Evolutionary conservation across 1,140 invertebrate genomes (phyloP), one percentile per base, ranked within the genome.

Genomic region (Hesperophylax magnus): DNA sequence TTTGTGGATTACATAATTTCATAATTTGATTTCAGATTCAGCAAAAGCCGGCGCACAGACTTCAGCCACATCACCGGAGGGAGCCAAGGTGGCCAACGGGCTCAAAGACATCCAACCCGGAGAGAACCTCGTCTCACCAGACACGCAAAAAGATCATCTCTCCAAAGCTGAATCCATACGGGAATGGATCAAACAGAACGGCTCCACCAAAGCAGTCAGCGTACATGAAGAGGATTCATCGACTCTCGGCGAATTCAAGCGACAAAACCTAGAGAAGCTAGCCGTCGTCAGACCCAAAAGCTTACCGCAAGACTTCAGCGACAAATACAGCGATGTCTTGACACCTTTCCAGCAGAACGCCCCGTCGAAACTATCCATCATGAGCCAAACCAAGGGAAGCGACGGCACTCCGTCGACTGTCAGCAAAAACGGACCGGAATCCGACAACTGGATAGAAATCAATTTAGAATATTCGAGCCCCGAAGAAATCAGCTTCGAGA

Each of bases 361-460:
- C 3, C 82, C 82, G 15, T 53, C 77, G 15, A 83, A 82, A 54
- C 27, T 79, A 14, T 71, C 79, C 20, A 17, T 74, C 8, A 15
- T 71, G 8, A 74, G 58, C n/a, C 79, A 81, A 53, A 81, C 75
- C 34, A 81, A 81, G 71, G 77, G 77, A 22, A 83, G 82, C 63
- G 76, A 31, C 6, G 79, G 79, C 34, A 83, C 82, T n/a, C 79
- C 83, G 3, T 81, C 83, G 7, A 82, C 82, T 2, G 72, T 80
- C 24, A 77, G 80, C 67, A 82, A 82, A 78, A 81, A 81, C 54
- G 79, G 85, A 0, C 85, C 85, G 0, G 87, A 87, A 80, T 87
- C 87, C 1, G 91, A 89, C 82, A 91, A 91, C 60, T 92, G 91
- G 90, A 91, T 90, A 0, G 91, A 92, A 86, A 91, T 89, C 63